phyloP scores from a whole-genome alignment of 2,888 invertebrate genomes.

The Microplitis deprimator region DNA sequence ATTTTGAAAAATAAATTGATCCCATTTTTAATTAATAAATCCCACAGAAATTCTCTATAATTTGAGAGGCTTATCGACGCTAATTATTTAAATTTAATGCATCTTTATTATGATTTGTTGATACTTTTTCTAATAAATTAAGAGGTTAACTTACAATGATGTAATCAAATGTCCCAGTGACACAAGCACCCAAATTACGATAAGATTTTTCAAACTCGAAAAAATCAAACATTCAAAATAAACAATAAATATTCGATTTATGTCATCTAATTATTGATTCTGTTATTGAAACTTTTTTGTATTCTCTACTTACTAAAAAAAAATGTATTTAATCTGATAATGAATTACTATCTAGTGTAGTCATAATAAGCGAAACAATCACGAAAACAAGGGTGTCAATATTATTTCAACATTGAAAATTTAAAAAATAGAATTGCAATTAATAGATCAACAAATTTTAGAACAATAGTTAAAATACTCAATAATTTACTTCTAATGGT shows the following conservation, averaged over 20 bases:
- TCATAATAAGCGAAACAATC: too few relatives aligned
- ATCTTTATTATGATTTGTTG: background rate
- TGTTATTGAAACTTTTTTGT: background rate
- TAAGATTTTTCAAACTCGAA: background rate
- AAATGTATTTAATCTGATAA: slow-evolving; percentile 9
- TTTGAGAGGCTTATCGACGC: too few relatives aligned
- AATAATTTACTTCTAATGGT: background rate
- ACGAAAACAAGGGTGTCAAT: background rate
- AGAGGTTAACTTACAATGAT: slow-evolving; percentile 51
- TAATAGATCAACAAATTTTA: background rate
- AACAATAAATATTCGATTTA: background rate
- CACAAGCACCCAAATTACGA: background rate
- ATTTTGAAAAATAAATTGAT: too few relatives aligned
- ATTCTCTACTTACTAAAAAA: background rate
- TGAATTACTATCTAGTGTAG: slow-evolving; percentile 2
- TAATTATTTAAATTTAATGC: too few relatives aligned
- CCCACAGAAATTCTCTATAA: too few relatives aligned
- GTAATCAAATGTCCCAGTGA: slow-evolving; percentile 41
- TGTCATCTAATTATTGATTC: background rate
- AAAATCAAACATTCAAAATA: background rate
- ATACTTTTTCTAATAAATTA: background rate
- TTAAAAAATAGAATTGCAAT: slow-evolving; percentile 5
- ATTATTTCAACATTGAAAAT: background rate
- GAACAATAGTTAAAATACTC: background rate
- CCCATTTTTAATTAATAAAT: too few relatives aligned